phyloP scores from a whole-genome alignment of 1,140 invertebrate species.

The Nomia melanderi region DNA sequence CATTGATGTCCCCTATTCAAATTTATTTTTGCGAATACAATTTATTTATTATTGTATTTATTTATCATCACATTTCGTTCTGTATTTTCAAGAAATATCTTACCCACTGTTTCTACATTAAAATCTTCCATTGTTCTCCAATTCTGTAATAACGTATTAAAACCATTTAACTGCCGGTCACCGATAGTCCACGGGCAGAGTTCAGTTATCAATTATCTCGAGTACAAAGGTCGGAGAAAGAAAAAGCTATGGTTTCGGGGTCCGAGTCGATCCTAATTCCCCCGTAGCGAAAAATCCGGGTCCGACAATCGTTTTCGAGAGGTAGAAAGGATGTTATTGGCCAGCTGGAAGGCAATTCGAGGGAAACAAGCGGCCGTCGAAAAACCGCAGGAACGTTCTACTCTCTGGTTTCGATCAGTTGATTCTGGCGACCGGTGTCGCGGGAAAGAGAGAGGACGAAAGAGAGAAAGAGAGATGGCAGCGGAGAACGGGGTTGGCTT shows the following conservation, averaged over 20 bases:
- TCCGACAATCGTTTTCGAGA: slow-evolving; percentile 6
- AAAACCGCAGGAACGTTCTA: slow-evolving; percentile 38
- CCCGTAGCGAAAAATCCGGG: background rate
- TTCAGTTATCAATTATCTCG: background rate
- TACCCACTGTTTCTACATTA: too few relatives aligned
- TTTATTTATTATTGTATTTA: too few relatives aligned
- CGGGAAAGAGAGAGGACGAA: background rate
- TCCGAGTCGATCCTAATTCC: background rate
- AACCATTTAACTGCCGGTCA: too few relatives aligned
- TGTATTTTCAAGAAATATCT: too few relatives aligned
- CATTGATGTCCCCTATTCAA: too few relatives aligned
- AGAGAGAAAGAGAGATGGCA: background rate
- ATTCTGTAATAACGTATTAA: too few relatives aligned
- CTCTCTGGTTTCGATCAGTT: slow-evolving; percentile 47
- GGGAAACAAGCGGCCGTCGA: slow-evolving; percentile 40
- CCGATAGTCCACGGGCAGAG: too few relatives aligned
- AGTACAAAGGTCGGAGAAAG: too few relatives aligned
- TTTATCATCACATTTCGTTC: too few relatives aligned
- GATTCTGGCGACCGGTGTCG: slow-evolving; percentile 33
- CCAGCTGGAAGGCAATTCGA: slow-evolving; percentile 20
- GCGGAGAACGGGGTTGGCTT: background rate
- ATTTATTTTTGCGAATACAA: too few relatives aligned
- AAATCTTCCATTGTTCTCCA: too few relatives aligned
- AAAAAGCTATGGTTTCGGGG: too few relatives aligned
- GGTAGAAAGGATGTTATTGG: slow-evolving; percentile 16